phyloP scores from a whole-genome alignment of 2,888 invertebrate genomes.

The Cistogaster globosa region DNA sequence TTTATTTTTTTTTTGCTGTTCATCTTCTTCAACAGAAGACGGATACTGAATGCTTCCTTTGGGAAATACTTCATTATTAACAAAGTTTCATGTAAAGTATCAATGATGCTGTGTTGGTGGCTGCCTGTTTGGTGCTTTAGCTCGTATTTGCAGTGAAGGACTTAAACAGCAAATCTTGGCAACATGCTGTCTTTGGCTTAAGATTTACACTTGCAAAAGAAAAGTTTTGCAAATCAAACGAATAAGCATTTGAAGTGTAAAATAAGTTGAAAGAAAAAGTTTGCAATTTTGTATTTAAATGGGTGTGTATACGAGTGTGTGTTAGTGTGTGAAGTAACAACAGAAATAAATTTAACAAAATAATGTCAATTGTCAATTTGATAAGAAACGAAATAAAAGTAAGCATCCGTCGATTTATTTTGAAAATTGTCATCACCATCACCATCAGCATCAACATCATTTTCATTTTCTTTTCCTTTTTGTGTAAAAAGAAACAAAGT shows the following conservation, averaged over 20 bases:
- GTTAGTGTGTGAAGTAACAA: background rate
- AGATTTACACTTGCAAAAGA: constrained; percentile 55
- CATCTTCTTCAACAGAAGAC: constrained; percentile 25
- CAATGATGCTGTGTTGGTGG: constrained; percentile 7
- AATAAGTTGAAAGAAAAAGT: constrained; percentile 20
- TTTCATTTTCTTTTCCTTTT: background rate
- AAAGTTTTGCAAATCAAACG: constrained; percentile 60
- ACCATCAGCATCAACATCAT: too few relatives aligned
- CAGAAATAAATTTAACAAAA: constrained; percentile 67
- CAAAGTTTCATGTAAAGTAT: constrained; percentile 51
- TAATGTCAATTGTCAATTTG: constrained; percentile 73
- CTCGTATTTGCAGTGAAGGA: constrained; percentile 44
- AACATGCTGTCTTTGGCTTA: constrained; percentile 57
- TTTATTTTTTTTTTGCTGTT: background rate
- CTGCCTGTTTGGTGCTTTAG: background rate
- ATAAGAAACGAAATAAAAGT: constrained; percentile 70
- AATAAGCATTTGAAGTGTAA: constrained; percentile 52
- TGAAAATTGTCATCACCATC: background rate
- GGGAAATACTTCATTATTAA: constrained; percentile 70
- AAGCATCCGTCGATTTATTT: constrained; percentile 72
- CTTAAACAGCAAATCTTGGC: constrained; percentile 35
- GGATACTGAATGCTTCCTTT: constrained; percentile 67
- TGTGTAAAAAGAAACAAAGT: background rate
- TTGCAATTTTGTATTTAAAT: background rate
- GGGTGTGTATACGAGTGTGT: background rate